A percentile compares a stretch with the other conserved stretches of the same genome.
Evolutionary conservation across 2,797 vertebrate genomes (phyloP).

Genomic region (Enteromius treurensis): DNA sequence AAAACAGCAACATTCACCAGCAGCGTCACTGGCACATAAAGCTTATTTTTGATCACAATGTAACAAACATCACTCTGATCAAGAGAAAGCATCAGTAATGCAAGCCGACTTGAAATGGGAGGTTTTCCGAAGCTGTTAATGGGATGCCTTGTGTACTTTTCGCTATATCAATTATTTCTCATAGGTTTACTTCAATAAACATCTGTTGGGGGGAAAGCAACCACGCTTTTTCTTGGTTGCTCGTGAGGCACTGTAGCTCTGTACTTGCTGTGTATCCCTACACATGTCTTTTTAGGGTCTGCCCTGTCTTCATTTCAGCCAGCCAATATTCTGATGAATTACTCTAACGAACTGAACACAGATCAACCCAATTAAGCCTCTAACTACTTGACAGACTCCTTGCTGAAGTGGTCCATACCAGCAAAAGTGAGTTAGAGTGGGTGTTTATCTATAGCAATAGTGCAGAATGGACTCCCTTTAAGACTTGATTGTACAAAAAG

Average conservation of each 20-base stretch:
- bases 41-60: conserved; percentile 56
- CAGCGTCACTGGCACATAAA: conserved; percentile 45
- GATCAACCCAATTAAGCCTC: conserved; percentile 62
- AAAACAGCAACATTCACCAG: conserved; percentile 59
- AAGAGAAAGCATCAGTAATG: conserved; percentile 42
- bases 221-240: neutral
- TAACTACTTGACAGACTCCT: conserved; percentile 59
- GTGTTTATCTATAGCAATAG: conserved; percentile 54
- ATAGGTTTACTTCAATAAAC: conserved; percentile 7
- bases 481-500: neutral
- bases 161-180: conserved; percentile 24
- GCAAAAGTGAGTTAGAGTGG: conserved; percentile 52
- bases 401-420: conserved; percentile 51
- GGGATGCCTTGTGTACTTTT: conserved; percentile 1
- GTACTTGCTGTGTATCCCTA: conserved; percentile 34
- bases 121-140: conserved; percentile 24
- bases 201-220: neutral
- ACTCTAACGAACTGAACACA: conserved; percentile 63
- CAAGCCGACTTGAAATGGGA: conserved; percentile 37
- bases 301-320: conserved; percentile 56
- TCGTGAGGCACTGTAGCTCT: conserved; percentile 47
- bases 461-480: conserved; percentile 32
- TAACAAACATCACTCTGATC: conserved; percentile 47
- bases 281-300: conserved; percentile 56
- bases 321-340: conserved; percentile 65